Percentiles rank a stretch among this genome's conserved stretches.
Evolutionary conservation across 2,888 invertebrate genomes (phyloP).

Genomic region (Melieria picta): DNA sequence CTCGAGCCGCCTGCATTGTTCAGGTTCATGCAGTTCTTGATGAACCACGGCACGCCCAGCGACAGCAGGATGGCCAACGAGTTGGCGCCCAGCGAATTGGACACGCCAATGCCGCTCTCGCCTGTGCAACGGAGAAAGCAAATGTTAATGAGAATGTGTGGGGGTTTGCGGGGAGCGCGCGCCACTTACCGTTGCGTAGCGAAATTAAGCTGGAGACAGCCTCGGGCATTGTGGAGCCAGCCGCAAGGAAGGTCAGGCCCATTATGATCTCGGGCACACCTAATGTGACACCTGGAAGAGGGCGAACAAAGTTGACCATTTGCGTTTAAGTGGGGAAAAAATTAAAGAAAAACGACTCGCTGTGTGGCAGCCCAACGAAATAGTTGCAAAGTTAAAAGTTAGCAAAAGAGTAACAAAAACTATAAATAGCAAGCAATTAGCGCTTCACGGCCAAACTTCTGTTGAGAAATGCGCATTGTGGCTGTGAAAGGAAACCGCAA

Average conservation of each 20-base stretch:
- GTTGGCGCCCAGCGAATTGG: conserved; percentile 87
- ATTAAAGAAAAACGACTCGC: no score
- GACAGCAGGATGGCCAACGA: conserved; percentile 86
- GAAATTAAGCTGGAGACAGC: conserved; percentile 84
- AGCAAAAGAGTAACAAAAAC: no score
- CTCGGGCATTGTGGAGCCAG: conserved; percentile 89
- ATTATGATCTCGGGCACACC: conserved; percentile 87
- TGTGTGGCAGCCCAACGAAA: no score
- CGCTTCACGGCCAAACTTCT: no score
- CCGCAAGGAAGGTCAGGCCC: conserved; percentile 91
- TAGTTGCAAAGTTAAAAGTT: no score
- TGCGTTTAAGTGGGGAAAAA: no score
- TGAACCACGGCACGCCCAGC: conserved; percentile 85
- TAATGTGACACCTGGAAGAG: conserved; percentile 74
- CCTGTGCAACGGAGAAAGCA: conserved; percentile 68
- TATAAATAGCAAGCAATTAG: no score
- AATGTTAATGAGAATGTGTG: background rate
- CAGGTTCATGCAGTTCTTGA: conserved; percentile 73
- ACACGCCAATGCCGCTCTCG: conserved; percentile 86
- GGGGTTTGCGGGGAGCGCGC: background rate
- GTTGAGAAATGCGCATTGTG: no score
- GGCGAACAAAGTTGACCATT: background rate
- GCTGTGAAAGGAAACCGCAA: no score
- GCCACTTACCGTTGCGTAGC: conserved; percentile 78
- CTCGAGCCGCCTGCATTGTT: conserved; percentile 60